phyloP scores from a whole-genome alignment of 2,113 vertebrate genomes.

The Clarias batrachus region DNA sequence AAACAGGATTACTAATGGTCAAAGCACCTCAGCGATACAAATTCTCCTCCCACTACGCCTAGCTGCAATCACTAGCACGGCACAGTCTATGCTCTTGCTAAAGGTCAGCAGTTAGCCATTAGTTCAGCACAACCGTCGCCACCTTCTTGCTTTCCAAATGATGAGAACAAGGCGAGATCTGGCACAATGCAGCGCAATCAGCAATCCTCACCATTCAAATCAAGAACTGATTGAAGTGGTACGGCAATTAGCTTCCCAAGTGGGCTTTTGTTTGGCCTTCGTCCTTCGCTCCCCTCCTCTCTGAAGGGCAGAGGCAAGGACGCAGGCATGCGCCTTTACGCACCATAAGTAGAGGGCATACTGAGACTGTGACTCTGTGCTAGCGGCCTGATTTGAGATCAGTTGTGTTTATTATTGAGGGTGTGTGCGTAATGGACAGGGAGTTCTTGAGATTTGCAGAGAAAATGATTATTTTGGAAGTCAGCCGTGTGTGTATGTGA shows the following conservation, averaged over 20 bases:
- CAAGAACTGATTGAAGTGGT: slow-evolving; percentile 59
- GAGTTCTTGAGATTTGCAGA: slow-evolving; percentile 1
- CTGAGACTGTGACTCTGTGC: slow-evolving; percentile 12
- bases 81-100: slow-evolving; percentile 7
- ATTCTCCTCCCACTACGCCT: slow-evolving; percentile 5
- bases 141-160: slow-evolving; percentile 18
- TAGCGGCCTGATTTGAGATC: slow-evolving; percentile 32
- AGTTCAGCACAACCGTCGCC: slow-evolving; percentile 1
- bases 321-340: slow-evolving; percentile 6
- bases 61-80: slow-evolving; percentile 31
- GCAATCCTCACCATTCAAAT: slow-evolving; percentile 47
- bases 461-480: slow-evolving; percentile 24
- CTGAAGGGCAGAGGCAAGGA: slow-evolving; percentile 45
- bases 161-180: slow-evolving; percentile 16
- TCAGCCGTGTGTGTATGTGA: not conserved
- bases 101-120: slow-evolving; percentile 44
- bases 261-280: slow-evolving; percentile 50
- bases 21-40: not conserved
- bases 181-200: slow-evolving; percentile 57
- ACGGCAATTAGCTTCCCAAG: slow-evolving; percentile 51
- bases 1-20: slow-evolving; percentile 2
- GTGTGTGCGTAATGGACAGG: not conserved
- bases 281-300: slow-evolving; percentile 26
- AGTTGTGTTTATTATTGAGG: slow-evolving; percentile 13
- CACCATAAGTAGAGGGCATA: slow-evolving; percentile 18